Evolutionary conservation across 2,888 invertebrate species (phyloP).

Genomic region (Trimorus sp.): DNA sequence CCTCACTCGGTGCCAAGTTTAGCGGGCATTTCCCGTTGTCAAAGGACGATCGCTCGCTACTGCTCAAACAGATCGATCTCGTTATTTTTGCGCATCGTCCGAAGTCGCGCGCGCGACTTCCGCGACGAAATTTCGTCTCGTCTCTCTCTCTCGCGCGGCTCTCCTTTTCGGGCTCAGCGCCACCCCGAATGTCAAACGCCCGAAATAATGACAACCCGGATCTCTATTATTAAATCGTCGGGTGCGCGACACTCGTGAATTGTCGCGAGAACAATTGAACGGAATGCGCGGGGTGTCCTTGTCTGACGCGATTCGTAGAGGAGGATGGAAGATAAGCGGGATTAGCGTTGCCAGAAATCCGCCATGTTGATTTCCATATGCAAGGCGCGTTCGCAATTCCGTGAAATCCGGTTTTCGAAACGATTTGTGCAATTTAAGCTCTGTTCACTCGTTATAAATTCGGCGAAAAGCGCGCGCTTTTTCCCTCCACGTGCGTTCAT

Average conservation of each 20-base stretch:
- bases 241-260: not conserved
- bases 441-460: no score
- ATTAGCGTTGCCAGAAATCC: no score
- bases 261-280: slow-evolving; percentile 3
- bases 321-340: no score
- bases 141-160: not conserved
- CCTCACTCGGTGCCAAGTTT: slow-evolving; percentile 2
- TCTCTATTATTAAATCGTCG: slow-evolving; percentile 1
- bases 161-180: slow-evolving; percentile 8
- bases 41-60: no score
- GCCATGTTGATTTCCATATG: no score
- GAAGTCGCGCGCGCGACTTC: slow-evolving; percentile 9
- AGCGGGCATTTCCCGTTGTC: not conserved
- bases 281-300: not conserved
- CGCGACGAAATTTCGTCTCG: not conserved
- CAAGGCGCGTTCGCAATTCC: no score
- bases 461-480: no score
- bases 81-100: slow-evolving; percentile 22
- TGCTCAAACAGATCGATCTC: slow-evolving; percentile 4
- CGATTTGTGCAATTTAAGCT: no score
- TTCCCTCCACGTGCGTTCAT: no score
- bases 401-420: no score
- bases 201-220: slow-evolving; percentile 18
- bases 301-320: no score
- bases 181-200: slow-evolving; percentile 20